A percentile compares a stretch with the other conserved stretches of the same genome.
phyloP scores from a whole-genome alignment of 2,888 invertebrate genomes.

The Pachliopta kotzebuea region DNA sequence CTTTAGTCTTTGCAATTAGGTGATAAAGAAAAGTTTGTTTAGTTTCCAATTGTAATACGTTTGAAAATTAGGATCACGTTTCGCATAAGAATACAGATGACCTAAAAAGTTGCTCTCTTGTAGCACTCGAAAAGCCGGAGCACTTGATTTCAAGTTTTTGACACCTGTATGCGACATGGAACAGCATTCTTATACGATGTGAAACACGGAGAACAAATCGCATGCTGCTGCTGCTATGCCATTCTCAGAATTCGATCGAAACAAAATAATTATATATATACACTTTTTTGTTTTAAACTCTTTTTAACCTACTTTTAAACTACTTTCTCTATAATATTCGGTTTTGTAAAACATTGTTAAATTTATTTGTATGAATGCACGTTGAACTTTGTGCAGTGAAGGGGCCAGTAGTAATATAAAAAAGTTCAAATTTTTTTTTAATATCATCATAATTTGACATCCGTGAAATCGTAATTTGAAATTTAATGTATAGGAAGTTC shows the following conservation, averaged over 20 bases:
- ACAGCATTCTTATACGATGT: slow-evolving; percentile 4
- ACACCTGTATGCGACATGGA: slow-evolving; percentile 6
- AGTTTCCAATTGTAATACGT: slow-evolving; percentile 2
- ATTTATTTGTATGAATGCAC: background rate
- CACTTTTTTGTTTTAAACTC: background rate
- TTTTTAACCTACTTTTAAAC: slow-evolving; percentile 5
- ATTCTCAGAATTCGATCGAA: slow-evolving; percentile 7
- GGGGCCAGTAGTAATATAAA: background rate
- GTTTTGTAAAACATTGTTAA: background rate
- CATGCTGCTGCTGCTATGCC: slow-evolving; percentile 2
- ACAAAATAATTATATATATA: background rate
- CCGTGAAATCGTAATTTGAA: too few species aligned
- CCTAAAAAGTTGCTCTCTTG: slow-evolving; percentile 19
- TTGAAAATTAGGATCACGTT: slow-evolving; percentile 2
- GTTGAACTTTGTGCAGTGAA: background rate
- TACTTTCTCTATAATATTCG: slow-evolving; percentile 11
- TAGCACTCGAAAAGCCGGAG: slow-evolving; percentile 1
- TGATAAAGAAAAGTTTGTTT: too few species aligned
- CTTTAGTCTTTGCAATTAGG: too few species aligned
- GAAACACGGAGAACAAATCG: slow-evolving; percentile 5
- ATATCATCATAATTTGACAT: background rate
- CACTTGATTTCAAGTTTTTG: slow-evolving; percentile 17
- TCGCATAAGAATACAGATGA: background rate
- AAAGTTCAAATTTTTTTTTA: background rate
- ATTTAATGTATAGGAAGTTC: too few species aligned